Evolutionary conservation across 2,113 vertebrate species (phyloP).

Genomic region (Carettochelys insculpta): DNA sequence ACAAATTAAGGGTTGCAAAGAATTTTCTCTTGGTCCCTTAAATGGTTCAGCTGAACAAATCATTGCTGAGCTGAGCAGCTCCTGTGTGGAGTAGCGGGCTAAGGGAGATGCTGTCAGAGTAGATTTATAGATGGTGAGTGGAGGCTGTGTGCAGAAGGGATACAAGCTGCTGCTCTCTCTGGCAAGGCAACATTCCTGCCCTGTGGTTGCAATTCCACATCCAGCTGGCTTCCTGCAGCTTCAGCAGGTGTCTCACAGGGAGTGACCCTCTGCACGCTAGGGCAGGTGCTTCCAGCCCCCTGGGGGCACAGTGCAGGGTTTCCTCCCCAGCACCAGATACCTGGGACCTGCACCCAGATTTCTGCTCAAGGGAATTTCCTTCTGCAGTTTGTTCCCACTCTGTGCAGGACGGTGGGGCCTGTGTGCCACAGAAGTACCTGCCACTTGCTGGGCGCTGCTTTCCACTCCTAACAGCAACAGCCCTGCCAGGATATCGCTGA

Average conservation of each 20-base stretch:
- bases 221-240: neutral
- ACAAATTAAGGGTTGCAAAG: neutral
- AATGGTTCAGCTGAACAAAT: neutral
- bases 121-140: neutral
- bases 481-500: neutral
- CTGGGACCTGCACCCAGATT: too few relatives aligned
- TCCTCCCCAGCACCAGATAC: neutral
- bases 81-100: neutral
- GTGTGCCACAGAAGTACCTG: neutral
- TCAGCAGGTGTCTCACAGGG: neutral
- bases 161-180: neutral
- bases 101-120: neutral
- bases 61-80: neutral
- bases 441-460: neutral
- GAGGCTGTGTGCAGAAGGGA: neutral
- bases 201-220: neutral
- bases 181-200: neutral
- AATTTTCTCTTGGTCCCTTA: neutral
- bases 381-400: neutral
- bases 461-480: neutral
- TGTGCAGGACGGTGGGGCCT: neutral
- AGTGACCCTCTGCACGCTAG: neutral
- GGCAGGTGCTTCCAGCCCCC: neutral
- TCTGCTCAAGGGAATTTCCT: neutral
- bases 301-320: too few relatives aligned